phyloP scores from a whole-genome alignment of 2,113 vertebrate species.

The Dasyornis broadbenti region DNA sequence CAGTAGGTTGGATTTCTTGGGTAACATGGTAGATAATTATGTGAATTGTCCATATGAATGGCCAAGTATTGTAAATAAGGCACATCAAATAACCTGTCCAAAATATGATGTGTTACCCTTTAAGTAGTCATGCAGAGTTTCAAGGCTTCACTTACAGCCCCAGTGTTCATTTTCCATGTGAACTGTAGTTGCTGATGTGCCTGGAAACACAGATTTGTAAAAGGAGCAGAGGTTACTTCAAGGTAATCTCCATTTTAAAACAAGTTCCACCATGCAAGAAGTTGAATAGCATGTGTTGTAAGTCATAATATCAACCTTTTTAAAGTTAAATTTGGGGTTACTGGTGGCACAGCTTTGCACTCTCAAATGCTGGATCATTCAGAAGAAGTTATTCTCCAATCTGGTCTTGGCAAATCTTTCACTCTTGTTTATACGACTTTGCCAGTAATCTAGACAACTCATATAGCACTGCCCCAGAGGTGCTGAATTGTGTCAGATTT shows the following conservation, averaged over 20 bases:
- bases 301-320: not conserved
- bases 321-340: not conserved
- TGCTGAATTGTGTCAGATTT: not conserved
- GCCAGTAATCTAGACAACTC: not conserved
- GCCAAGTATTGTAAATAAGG: not conserved
- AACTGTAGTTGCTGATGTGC: not conserved
- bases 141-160: not conserved
- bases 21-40: not conserved
- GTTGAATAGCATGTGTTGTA: not conserved
- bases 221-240: not conserved
- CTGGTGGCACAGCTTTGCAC: not conserved
- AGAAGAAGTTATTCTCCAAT: not conserved
- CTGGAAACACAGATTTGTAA: not conserved
- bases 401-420: not conserved
- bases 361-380: not conserved
- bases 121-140: not conserved
- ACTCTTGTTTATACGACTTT: not conserved
- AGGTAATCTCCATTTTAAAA: not conserved
- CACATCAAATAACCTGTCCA: not conserved
- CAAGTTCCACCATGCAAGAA: not conserved
- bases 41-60: not conserved
- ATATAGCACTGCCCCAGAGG: not conserved
- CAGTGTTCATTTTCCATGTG: not conserved
- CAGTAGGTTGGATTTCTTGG: not conserved
- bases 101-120: not conserved